phyloP scores from a whole-genome alignment of 92 coral and sea anemone genomes.

The Epizoanthus rinbou region DNA sequence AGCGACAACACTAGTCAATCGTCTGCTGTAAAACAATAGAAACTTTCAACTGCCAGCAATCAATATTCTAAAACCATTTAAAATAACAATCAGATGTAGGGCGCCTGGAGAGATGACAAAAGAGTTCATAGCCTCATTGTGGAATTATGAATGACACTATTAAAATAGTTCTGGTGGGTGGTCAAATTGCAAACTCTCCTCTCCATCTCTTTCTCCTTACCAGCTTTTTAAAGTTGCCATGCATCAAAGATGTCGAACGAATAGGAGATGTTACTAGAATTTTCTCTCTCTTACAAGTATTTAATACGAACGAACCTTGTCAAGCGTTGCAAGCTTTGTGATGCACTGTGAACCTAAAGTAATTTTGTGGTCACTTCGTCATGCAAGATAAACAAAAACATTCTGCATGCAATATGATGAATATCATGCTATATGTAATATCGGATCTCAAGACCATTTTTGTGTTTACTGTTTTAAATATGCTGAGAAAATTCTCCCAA shows the following conservation, averaged over 20 bases:
- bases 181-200: not conserved
- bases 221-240: not conserved
- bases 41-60: not conserved
- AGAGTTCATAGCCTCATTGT: not conserved
- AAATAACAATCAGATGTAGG: not conserved
- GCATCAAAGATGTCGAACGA: too few species aligned
- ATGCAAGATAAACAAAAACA: too few species aligned
- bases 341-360: too few species aligned
- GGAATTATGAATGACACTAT: constrained; percentile 3
- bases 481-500: not conserved
- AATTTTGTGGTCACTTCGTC: too few species aligned
- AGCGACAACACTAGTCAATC: too few species aligned
- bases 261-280: too few species aligned
- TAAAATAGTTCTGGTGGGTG: not conserved
- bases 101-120: not conserved
- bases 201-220: not conserved
- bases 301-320: too few species aligned
- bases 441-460: too few species aligned
- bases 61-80: not conserved
- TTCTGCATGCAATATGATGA: too few species aligned
- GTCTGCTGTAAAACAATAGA: not conserved
- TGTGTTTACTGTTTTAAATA: not conserved
- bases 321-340: too few species aligned
- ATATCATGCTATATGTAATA: too few species aligned
- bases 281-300: too few species aligned